Base-by-base conservation (phyloP, 2,113 vertebrate species). In the Fukomys damarensis region DNA sequence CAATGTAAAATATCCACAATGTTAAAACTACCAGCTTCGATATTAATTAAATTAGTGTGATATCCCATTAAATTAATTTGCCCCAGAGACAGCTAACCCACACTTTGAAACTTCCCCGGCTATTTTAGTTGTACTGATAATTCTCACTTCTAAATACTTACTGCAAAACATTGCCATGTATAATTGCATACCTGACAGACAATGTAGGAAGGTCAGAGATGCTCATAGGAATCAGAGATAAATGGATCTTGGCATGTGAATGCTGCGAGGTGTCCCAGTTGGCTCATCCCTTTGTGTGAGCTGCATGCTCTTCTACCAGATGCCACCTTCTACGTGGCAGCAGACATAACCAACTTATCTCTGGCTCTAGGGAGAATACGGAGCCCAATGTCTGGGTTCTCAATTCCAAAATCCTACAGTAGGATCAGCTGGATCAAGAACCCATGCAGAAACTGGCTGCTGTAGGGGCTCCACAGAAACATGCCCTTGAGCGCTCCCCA, bases 1-100 rank as follows among this genome's bases (percentile, higher is more conserved):
- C 43, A 86, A 52, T 56, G 35, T 83, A 80, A 96, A 95, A 92
- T 68, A 94, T 35, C 56, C 24, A 66, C 30, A 28, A 24, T 80
- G 72, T 30, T 82, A 86, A 86, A 82, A 56, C n/a, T 35, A 63
- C 22, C 43, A 85, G 22, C n/a, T 6, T 79, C 38, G 54, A 70
- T 54, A 56, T 93, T 68, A 93, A 32, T 86, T 86, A 89, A 83
- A 49, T 46, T 80, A 91, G 56, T 72, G n/a, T 63, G 28, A 68
- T 38, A 68, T n/a, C 32, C 28, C 17, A 56, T 54, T 68, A 86
- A 93, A 70, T 89, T 38, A 28, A 89, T 86, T 26, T 26, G 0
- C 49, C 54, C 16, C 9, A 41, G 61, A 94, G 52, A 58, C 0
- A 93, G 46, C 20, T 89, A 20, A 61, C 17, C 10, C 54, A 80